phyloP scores from a whole-genome alignment of 2,888 invertebrate species.

The Protula sp. region DNA sequence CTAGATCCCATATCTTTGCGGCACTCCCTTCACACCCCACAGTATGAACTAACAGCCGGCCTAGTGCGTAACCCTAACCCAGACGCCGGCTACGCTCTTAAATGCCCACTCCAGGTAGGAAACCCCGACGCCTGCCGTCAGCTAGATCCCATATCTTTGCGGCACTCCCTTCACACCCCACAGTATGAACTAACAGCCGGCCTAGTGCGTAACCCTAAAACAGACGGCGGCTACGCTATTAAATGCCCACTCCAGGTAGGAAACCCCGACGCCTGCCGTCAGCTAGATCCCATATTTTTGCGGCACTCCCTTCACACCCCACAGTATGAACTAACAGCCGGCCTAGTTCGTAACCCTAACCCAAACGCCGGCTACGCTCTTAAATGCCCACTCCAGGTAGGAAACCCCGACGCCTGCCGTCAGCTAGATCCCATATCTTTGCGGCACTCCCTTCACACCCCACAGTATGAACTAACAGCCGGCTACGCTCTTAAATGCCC shows the following conservation, averaged over 20 bases:
- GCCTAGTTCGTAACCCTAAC: conserved; percentile 54
- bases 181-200: background rate
- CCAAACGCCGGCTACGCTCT: conserved; percentile 83
- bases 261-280: background rate
- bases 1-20: background rate
- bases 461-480: too few relatives aligned
- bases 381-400: conserved; percentile 89
- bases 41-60: background rate
- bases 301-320: background rate
- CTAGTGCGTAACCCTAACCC: conserved; percentile 57
- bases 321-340: background rate
- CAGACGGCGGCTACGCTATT: conserved; percentile 88
- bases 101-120: conserved; percentile 81
- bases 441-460: too few relatives aligned
- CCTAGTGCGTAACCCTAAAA: conserved; percentile 54
- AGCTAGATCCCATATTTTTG: background rate
- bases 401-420: too few relatives aligned
- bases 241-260: conserved; percentile 84
- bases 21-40: background rate
- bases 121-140: background rate
- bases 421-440: too few relatives aligned
- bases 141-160: background rate
- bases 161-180: background rate
- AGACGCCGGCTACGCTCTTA: conserved; percentile 88
- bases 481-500: conserved; percentile 87